Percentiles rank a stretch among this genome's conserved stretches.
These are phyloP conservation scores for Pseudomyrmex gracilis DNA, from an alignment of 1,140 invertebrate genomes.

Conservation along the genomic window DNA sequence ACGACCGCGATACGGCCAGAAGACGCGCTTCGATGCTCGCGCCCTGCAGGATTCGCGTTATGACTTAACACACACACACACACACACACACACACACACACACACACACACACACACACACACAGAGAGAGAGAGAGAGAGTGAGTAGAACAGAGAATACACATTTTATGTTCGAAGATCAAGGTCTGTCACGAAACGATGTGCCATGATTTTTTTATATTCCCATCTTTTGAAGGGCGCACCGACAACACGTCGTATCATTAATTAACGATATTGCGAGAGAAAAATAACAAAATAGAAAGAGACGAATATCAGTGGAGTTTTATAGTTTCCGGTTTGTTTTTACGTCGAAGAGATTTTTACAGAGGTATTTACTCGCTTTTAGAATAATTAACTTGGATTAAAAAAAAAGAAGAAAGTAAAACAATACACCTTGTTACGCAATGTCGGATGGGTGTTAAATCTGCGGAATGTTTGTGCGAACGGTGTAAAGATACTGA, in stretches of 20 bases:
- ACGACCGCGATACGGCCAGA: constrained; percentile 57
- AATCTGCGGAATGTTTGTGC: not conserved
- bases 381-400: not conserved
- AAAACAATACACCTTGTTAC: not conserved
- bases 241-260: not conserved
- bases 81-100: not conserved
- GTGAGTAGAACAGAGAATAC: constrained; percentile 17
- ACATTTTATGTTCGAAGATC: not conserved
- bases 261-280: not conserved
- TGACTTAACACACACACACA: constrained; percentile 1
- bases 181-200: not conserved
- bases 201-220: not conserved
- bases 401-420: not conserved
- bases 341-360: no score
- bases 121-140: no score
- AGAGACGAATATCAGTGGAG: not conserved
- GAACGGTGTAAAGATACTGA: not conserved
- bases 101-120: not conserved
- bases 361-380: not conserved
- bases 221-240: no score
- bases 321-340: not conserved
- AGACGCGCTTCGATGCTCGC: constrained; percentile 50
- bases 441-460: not conserved
- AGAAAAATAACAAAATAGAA: not conserved
- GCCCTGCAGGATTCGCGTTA: constrained; percentile 42